Evolutionary conservation across 2,888 invertebrate genomes (phyloP).

Genomic region (Phyllotreta striolata): DNA sequence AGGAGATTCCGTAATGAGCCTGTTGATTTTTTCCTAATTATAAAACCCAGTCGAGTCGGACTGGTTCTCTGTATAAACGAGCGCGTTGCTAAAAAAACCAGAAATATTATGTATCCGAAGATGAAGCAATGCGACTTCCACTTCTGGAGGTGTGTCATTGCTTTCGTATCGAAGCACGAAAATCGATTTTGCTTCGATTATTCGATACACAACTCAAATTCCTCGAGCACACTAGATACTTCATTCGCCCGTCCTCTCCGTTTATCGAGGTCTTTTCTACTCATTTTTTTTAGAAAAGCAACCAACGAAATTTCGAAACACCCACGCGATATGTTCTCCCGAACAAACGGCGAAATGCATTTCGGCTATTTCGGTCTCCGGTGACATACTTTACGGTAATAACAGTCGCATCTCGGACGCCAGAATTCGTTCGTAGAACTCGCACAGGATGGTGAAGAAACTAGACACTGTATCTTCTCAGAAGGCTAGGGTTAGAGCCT

Average conservation of each 20-base stretch:
- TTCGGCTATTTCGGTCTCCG: conserved; percentile 32
- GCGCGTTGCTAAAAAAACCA: conserved; percentile 41
- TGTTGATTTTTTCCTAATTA: conserved; percentile 48
- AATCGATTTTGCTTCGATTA: neutral
- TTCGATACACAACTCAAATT: too few species aligned
- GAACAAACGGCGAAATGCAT: conserved; percentile 18
- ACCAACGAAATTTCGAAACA: conserved; percentile 19
- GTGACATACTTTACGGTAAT: conserved; percentile 35
- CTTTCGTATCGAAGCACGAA: conserved; percentile 1
- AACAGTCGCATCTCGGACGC: conserved; percentile 16
- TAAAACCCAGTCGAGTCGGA: conserved; percentile 44
- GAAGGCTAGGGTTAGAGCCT: neutral
- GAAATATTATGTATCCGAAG: conserved; percentile 30
- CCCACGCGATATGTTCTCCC: conserved; percentile 33
- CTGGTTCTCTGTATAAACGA: conserved; percentile 45
- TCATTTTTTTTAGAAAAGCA: too few species aligned
- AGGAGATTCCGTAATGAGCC: conserved; percentile 47
- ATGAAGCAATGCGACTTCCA: conserved; percentile 19
- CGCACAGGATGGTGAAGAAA: neutral
- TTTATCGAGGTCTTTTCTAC: too few species aligned
- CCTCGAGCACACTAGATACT: too few species aligned
- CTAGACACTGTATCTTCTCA: conserved; percentile 5
- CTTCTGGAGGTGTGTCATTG: conserved; percentile 14
- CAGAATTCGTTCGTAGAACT: conserved; percentile 1
- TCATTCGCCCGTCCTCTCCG: too few species aligned